Percentiles rank a stretch among this genome's conserved stretches.
phyloP scores from a whole-genome alignment of 92 coral and sea anemone species.

The Chrysogorgia sp. region DNA sequence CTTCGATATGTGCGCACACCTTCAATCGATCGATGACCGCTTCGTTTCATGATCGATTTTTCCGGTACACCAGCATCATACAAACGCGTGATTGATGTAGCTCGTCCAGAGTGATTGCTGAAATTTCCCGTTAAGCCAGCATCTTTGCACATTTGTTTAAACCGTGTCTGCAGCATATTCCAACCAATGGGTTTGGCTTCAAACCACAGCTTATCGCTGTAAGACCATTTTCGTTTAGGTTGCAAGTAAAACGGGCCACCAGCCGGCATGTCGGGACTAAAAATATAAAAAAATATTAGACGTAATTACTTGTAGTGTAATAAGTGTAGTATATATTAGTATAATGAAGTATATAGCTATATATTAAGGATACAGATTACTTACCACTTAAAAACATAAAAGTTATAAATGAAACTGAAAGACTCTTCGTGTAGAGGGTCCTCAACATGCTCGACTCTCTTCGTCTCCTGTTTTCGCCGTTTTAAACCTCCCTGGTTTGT shows the following conservation, averaged over 20 bases:
- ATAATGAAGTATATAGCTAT: slow-evolving; percentile 17
- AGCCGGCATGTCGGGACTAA: slow-evolving; percentile 22
- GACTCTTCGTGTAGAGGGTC: slow-evolving; percentile 48
- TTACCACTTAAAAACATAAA: slow-evolving; percentile 45
- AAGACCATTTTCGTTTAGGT: slow-evolving; percentile 38
- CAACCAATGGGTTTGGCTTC: slow-evolving; percentile 45
- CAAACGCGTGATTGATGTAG: slow-evolving; percentile 44
- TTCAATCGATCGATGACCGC: slow-evolving; percentile 51
- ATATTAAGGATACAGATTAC: slow-evolving; percentile 3
- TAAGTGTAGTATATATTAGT: not conserved
- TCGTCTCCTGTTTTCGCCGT: slow-evolving; percentile 40
- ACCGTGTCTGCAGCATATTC: slow-evolving; percentile 37
- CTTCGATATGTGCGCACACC: slow-evolving; percentile 47
- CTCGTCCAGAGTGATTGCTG: slow-evolving; percentile 51
- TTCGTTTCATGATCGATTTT: slow-evolving; percentile 42
- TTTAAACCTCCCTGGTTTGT: slow-evolving; percentile 60
- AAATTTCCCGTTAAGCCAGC: slow-evolving; percentile 53
- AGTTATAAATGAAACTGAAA: slow-evolving; percentile 42
- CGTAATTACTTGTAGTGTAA: not conserved
- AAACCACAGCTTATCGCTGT: slow-evolving; percentile 37
- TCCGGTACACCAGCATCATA: slow-evolving; percentile 49
- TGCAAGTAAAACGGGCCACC: slow-evolving; percentile 40
- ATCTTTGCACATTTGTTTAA: slow-evolving; percentile 48
- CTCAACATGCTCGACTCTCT: slow-evolving; percentile 49
- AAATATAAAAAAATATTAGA: not conserved